Evolutionary conservation across 2,888 invertebrate species (phyloP).

Genomic region (Meandrusa payeni): DNA sequence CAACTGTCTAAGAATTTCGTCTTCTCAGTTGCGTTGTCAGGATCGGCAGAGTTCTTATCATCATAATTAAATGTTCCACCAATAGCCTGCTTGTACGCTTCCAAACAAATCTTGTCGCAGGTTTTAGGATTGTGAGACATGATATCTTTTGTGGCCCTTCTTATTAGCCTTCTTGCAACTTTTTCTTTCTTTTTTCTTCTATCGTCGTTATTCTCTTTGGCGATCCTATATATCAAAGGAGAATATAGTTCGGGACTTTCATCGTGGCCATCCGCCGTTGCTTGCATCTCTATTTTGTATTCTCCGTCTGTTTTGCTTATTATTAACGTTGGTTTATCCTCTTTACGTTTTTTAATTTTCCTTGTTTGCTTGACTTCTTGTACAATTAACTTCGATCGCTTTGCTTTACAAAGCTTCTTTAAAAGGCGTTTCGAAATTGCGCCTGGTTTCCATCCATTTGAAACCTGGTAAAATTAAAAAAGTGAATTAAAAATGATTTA

Average conservation of each 20-base stretch:
- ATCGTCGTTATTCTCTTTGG: conserved; percentile 45
- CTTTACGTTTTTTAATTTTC: conserved; percentile 45
- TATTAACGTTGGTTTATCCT: conserved; percentile 54
- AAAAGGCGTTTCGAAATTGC: conserved; percentile 61
- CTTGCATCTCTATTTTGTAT: conserved; percentile 59
- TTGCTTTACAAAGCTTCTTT: conserved; percentile 50
- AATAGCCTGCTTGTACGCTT: conserved; percentile 50
- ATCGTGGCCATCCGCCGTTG: conserved; percentile 33
- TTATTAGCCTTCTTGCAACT: conserved; percentile 39
- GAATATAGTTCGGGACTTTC: conserved; percentile 35
- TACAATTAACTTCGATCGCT: conserved; percentile 34
- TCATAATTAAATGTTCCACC: conserved; percentile 39
- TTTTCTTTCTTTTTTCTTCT: conserved; percentile 42
- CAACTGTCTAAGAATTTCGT: conserved; percentile 35
- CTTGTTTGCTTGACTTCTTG: conserved; percentile 36
- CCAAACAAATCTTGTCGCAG: conserved; percentile 51
- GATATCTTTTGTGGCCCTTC: conserved; percentile 40
- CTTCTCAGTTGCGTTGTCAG: conserved; percentile 27
- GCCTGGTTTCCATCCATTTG: conserved; percentile 65
- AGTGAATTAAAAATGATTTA: no score
- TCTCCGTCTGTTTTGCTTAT: conserved; percentile 57
- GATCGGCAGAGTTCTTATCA: conserved; percentile 39
- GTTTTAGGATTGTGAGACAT: conserved; percentile 49
- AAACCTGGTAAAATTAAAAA: conserved; percentile 38
- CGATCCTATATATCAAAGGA: conserved; percentile 58